A percentile compares a stretch with the other conserved stretches of the same genome.
Conservation (phyloP, 2,888 invertebrate species). For the Calephelis perditalis region DNA sequence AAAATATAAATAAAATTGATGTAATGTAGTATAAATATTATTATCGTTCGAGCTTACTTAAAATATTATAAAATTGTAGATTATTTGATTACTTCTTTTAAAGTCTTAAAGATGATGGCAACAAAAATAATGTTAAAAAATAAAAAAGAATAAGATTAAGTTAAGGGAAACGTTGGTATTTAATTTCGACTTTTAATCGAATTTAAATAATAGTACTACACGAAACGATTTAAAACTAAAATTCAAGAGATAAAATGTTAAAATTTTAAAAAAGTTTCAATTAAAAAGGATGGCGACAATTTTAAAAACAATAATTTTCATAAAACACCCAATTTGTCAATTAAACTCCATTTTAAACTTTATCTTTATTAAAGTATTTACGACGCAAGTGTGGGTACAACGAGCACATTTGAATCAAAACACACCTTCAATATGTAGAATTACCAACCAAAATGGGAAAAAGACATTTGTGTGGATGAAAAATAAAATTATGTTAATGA, state of each 20-base stretch:
- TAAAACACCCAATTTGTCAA: conserved; percentile 55
- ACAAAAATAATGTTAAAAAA: too few species aligned
- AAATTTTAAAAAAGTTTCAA: not conserved
- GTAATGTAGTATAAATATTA: too few species aligned
- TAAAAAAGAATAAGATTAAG: too few species aligned
- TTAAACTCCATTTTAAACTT: conserved; percentile 42
- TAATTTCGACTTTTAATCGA: too few species aligned
- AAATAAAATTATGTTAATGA: conserved; percentile 21
- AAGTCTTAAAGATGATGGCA: too few species aligned
- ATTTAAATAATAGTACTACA: not conserved
- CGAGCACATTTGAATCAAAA: conserved; percentile 25
- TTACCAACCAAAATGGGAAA: conserved; percentile 25
- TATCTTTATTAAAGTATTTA: conserved; percentile 48
- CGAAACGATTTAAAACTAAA: not conserved
- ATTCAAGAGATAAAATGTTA: not conserved
- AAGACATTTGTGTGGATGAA: conserved; percentile 22
- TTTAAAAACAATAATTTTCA: conserved; percentile 20
- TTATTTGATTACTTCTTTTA: too few species aligned
- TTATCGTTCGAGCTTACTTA: too few species aligned
- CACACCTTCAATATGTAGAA: conserved; percentile 11
- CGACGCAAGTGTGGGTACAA: conserved; percentile 17
- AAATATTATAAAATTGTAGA: too few species aligned
- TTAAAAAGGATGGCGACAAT: not conserved
- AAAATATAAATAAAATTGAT: too few species aligned
- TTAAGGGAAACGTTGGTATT: too few species aligned